Base-by-base conservation (phyloP, 1,140 invertebrate genomes). In the Neuroterus valhalla region DNA sequence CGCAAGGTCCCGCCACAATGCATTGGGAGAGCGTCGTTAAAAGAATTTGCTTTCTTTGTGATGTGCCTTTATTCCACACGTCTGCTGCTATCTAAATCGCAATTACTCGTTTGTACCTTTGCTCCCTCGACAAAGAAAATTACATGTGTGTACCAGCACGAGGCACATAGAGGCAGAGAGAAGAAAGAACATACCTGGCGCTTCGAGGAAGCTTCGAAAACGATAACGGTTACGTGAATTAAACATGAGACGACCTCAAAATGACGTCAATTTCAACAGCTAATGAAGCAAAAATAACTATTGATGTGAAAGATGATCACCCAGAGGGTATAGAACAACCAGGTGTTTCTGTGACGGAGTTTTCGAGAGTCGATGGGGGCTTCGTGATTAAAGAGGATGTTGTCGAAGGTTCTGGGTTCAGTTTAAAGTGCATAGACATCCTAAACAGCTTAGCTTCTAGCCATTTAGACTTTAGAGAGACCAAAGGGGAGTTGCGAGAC, bases 41-140 rank as follows among this genome's bases (percentile, higher is more conserved):
- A 62, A 62, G 31, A 62, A 62, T 62, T 62, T 62, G 21, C 52
- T 26, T 62, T 62, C 52, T 62, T 62, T 62, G 52, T 62, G 11
- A 26, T 31, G 11, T 15, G 55, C 55, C 23, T 62, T 62, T 62
- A 62, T 62, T 62, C 55, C 23, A n/a, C 23, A 62, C 55, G 23
- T 38, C 55, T 62, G 11, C 55, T 14, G 11, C 55, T 14, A 62
- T 62, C 55, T 62, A 62, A 62, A 62, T 62, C 55, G 26, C 55
- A 38, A 62, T 62, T 62, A 23, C 14, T 21, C n/a, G 8, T 52
- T 23, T 17, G 19, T 52, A 21, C 19, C 19, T 52, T 21, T 52
- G 19, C 23, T 10, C 48, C 52, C 31, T 62, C 23, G 55, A 38
- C 15, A 62, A 62, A 62, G 52, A 62, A 62, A 62, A 62, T 31